phyloP scores from a whole-genome alignment of 1,140 invertebrate species.

The Grapholita molesta region DNA sequence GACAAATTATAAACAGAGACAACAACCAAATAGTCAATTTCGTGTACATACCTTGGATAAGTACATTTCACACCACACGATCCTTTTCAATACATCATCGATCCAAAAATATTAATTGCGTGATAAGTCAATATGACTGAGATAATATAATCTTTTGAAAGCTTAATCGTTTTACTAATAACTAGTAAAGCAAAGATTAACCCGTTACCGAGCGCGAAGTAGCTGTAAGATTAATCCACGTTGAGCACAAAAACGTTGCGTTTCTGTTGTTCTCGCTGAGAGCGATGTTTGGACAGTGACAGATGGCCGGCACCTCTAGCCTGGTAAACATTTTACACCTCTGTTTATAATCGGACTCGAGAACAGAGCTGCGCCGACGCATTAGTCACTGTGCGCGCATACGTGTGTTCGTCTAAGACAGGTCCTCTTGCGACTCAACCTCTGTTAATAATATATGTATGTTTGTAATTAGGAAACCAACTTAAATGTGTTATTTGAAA shows the following conservation, averaged over 20 bases:
- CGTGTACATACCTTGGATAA: no score
- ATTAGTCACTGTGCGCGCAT: constrained; percentile 31
- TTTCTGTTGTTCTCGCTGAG: constrained; percentile 14
- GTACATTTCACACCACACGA: no score
- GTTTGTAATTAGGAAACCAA: no score
- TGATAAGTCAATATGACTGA: neutral
- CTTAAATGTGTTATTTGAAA: no score
- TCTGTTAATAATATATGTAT: no score
- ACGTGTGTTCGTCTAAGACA: neutral
- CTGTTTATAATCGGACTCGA: constrained; percentile 23
- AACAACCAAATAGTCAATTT: no score
- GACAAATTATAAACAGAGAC: no score
- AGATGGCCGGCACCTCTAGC: constrained; percentile 37
- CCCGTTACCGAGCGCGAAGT: constrained; percentile 11
- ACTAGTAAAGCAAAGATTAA: constrained; percentile 2
- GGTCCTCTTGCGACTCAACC: neutral
- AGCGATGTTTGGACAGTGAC: constrained; percentile 43
- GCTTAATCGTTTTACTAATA: constrained; percentile 4
- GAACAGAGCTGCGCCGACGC: constrained; percentile 19
- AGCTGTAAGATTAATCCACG: constrained; percentile 2
- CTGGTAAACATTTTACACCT: constrained; percentile 54
- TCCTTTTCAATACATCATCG: neutral
- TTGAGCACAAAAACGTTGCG: constrained; percentile 1
- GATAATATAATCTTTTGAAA: constrained; percentile 8
- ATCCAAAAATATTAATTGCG: neutral